Evolutionary conservation across 2,888 invertebrate genomes (phyloP).

Genomic region (Spatulosminthurus flaviceps): DNA sequence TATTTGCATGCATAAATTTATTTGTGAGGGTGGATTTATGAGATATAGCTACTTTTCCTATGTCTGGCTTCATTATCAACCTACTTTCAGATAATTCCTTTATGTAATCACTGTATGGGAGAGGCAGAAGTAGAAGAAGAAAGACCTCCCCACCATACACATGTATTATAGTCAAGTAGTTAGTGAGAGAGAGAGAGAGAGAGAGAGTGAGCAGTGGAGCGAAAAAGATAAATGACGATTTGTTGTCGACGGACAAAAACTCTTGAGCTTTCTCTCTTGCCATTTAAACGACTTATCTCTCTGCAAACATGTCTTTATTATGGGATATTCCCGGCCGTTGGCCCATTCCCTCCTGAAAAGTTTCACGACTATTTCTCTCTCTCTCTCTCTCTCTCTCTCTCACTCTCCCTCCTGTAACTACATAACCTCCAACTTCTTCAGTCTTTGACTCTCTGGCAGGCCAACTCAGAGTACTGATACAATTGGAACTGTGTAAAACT

Average conservation of each 20-base stretch:
- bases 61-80: not conserved
- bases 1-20: no score
- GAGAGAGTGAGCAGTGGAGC: not conserved
- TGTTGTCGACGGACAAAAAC: slow-evolving; percentile 18
- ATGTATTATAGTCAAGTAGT: not conserved
- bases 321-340: slow-evolving; percentile 14
- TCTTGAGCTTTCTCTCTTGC: slow-evolving; percentile 14
- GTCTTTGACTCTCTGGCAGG: no score
- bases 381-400: not conserved
- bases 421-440: no score
- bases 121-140: not conserved
- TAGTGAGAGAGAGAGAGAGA: not conserved
- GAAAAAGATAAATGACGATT: slow-evolving; percentile 18
- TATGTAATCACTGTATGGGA: not conserved
- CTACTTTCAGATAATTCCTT: slow-evolving; percentile 2
- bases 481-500: no score
- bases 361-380: not conserved
- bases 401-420: no score
- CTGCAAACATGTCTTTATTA: slow-evolving; percentile 18
- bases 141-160: slow-evolving; percentile 1
- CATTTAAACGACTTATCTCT: slow-evolving; percentile 18
- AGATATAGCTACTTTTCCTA: no score
- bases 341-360: slow-evolving; percentile 1
- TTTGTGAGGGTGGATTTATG: no score
- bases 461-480: no score